Base-by-base conservation (phyloP, 1,140 invertebrate genomes). In the Bactericera cockerelli region DNA sequence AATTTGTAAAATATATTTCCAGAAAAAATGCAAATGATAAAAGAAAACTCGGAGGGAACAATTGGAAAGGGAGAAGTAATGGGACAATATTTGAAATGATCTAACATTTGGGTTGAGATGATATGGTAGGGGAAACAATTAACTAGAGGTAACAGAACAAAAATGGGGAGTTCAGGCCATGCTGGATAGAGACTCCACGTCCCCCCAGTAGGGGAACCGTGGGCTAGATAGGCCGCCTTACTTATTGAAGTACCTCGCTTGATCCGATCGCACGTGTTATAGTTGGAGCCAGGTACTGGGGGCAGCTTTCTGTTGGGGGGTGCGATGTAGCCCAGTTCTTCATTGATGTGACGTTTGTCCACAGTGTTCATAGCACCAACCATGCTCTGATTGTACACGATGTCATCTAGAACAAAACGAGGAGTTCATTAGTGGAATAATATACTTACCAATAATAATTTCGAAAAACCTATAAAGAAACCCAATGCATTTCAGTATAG, bases 191-290 rank as follows among this genome's bases (percentile, higher is more conserved):
- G 28, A 31, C 13, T 13, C 28, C 28, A 13, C 28, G 4, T n/a
- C 28, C 28, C 28, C 13, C 28, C 4, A 31, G 28, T 13, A 31
- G 28, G 28, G 28, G 28, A 13, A 31, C 4, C 4, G 28, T 31
- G 28, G 4, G 13, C 13, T 4, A 31, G 13, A 31, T 31, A 16
- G n/a, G 42, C 25, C 21, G 26, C 33, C 85, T 87, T 81, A 87
- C 86, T 87, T 80, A 88, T 86, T 64, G 84, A 82, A 75, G 83
- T 88, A 82, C 88, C 88, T 79, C 87, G 79, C 78, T 92, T 92
- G 75, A 92, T 89, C 66, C 88, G 79, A 76, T 92, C 89, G 73
- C 89, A 92, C 25, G 89, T 93, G 71, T 90, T 92, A 74, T 92
- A 92, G 72, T 91, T 90, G 16, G 87, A 89, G 59, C 89, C 89